Evolutionary conservation across 2,797 vertebrate genomes (phyloP), one percentile per base, ranked within the genome.

Genomic region (Synaphobranchus kaupii): DNA sequence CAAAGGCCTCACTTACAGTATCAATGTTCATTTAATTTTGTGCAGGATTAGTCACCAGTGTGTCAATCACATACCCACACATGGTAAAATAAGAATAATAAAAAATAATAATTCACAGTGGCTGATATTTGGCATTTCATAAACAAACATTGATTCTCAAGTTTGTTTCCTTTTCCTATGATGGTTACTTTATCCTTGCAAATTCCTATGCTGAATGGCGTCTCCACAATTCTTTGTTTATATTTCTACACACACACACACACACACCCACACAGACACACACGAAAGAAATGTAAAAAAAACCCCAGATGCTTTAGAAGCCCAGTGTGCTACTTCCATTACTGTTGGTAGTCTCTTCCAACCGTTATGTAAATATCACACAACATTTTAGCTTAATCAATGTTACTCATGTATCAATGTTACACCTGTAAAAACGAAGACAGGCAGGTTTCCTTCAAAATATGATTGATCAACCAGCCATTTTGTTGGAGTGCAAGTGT

Each of bases 181-280:
- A 48, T 25, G 4, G 76, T 80, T 10, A 48, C 17, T 25, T 7
- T 48, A 20, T 80, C 22, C 44, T 47, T 22, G 47, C 20, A 25
- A 3, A 25, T 80, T 48, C 6, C 28, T 47, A 39, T 47, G 39
- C 73, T 17, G n/a, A 4, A 78, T 44, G 4, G 20, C 5, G 39
- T 63, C 50, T 80, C 10, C 34, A 44, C 13, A n/a, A 20, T 39
- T 39, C 48, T 78, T 17, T 34, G 15, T 73, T 34, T 13, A 34
- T 73, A 86, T 47, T 78, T 31, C 31, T 80, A 58, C 90, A 89
- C 86, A 76, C 86, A 81, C 90, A 92, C 88, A 92, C 76, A 52
- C 87, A 88, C 88, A 84, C 88, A 82, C 85, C 93, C 92, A 93
- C 90, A 89, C 76, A 90, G 84, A 90, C 90, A 89, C 86, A 76